Percentiles rank a stretch among this genome's conserved stretches.
phyloP scores from a whole-genome alignment of 2,888 invertebrate species.

The Macropis europaea region DNA sequence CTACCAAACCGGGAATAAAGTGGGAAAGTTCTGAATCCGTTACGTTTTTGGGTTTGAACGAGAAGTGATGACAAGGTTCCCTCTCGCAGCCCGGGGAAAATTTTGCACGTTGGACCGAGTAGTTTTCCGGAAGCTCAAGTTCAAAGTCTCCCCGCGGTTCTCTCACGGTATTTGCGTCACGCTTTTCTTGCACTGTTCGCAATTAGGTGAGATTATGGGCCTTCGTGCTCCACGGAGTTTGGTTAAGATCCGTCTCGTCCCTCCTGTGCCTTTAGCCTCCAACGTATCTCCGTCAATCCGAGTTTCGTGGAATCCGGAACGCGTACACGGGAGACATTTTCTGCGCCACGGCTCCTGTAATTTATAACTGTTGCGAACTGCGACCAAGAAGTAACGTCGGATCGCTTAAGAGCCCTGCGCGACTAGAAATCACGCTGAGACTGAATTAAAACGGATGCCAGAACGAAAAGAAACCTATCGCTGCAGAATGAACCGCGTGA shows the following conservation, averaged over 20 bases:
- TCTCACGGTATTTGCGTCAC: slow-evolving; percentile 8
- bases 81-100: not conserved
- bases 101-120: slow-evolving; percentile 11
- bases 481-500: not conserved
- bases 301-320: slow-evolving; percentile 17
- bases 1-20: slow-evolving; percentile 18
- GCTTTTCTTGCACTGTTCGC: slow-evolving; percentile 24
- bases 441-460: too few species aligned
- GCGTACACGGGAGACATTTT: not conserved
- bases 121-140: slow-evolving; percentile 8
- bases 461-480: not conserved
- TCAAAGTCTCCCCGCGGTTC: not conserved
- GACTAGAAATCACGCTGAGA: too few species aligned
- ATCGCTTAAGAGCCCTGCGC: not conserved
- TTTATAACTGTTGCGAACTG: slow-evolving; percentile 9
- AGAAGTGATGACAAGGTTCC: slow-evolving; percentile 39
- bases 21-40: slow-evolving; percentile 25
- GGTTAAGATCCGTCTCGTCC: slow-evolving; percentile 1
- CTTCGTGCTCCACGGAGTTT: slow-evolving; percentile 7
- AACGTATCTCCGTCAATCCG: slow-evolving; percentile 19
- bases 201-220: slow-evolving; percentile 42
- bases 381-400: not conserved
- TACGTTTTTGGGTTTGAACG: slow-evolving; percentile 23
- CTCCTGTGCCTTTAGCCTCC: not conserved
- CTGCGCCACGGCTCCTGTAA: not conserved